Evolutionary conservation across 2,797 vertebrate genomes (phyloP), one percentile per base, ranked within the genome.

Genomic region (Tolypeutes matacus): DNA sequence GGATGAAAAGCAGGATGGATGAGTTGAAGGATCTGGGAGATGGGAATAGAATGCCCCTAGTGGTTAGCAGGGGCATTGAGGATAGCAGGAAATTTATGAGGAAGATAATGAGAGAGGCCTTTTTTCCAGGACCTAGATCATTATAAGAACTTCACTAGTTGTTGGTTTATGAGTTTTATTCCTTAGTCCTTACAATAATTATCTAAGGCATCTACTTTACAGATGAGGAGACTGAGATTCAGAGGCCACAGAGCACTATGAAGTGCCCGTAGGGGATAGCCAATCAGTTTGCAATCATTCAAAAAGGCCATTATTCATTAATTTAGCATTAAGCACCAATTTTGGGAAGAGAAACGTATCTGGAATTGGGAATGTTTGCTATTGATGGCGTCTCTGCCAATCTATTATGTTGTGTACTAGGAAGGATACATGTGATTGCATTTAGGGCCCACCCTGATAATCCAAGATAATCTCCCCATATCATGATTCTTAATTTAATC

Each of bases 131-230:
- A 90, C 27, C 49, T 39, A 23, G 17, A n/a, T 56, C n/a, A 10
- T 5, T 13, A 12, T 51, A 90, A 77, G 39, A 94, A 86, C 42
- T 42, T 7, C 9, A 51, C 27, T 51, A 76, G 15, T 89, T 7
- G 20, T 56, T 56, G 51, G 58, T 42, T 90, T 83, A 69, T 34
- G 15, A 87, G 58, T 60, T 58, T 73, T 20, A 62, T 67, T 84
- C 81, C 53, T 56, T 93, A 76, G 85, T 31, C 49, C n/a, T 93
- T 39, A 46, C 6, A 56, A 17, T 76, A 65, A 89, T 93, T 80
- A 53, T 92, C 17, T 84, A 67, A 75, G 29, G 49, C 65, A 21
- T 89, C 7, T 27, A 25, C 21, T 53, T 91, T 92, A 29, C 20
- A 80, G 70, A 83, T 49, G 15, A 91, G 58, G 73, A 76, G 60